Evolutionary conservation across 2,797 vertebrate genomes (phyloP), one percentile per base, ranked within the genome.

Genomic region (Zenarchopterus dispar): DNA sequence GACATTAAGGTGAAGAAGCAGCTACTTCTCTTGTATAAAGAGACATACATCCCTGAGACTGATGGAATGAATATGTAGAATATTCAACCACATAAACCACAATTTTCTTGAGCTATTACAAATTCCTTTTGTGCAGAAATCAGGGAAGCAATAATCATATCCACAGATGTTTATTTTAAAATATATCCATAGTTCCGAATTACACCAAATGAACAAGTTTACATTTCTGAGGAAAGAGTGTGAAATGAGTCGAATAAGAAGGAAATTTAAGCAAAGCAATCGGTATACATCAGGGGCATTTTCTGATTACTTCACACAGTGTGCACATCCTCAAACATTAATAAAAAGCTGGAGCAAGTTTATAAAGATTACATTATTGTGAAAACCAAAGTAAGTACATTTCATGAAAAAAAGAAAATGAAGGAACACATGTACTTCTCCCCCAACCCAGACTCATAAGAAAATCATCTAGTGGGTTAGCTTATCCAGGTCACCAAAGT

Each of bases 281-380:
- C n/a, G n/a, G n/a, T n/a, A n/a, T n/a, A n/a, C n/a, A n/a, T n/a
- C n/a, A n/a, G 10, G 1, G 4, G 1, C 26, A 16, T 1, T 42
- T 43, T 52, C 11, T 50, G 5, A 36, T 48, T 53, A 21, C 22
- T 28, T 51, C 46, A 51, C 16, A n/a, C n/a, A 49, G 31, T 6
- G n/a, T 57, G 36, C 58, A 67, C 9, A 62, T 36, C 18, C 45
- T 42, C 13, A 60, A 31, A 26, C 23, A 66, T 66, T 36, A 17
- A 45, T 45, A 3, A 58, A 42, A 26, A 54, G 26, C 36, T 49
- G 18, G 13, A 54, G 46, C 5, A 36, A 17, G 18, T 8, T 19
- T 8, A 10, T 51, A 33, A 17, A 33, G 28, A 52, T 31, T 33
- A 28, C 17, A 52, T 31, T 52, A 18, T 19, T 33, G 28, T 33